Percentiles rank a stretch among this genome's conserved stretches.
Evolutionary conservation across 2,888 invertebrate genomes (phyloP).

Genomic region (Hydroisotoma schaefferi): DNA sequence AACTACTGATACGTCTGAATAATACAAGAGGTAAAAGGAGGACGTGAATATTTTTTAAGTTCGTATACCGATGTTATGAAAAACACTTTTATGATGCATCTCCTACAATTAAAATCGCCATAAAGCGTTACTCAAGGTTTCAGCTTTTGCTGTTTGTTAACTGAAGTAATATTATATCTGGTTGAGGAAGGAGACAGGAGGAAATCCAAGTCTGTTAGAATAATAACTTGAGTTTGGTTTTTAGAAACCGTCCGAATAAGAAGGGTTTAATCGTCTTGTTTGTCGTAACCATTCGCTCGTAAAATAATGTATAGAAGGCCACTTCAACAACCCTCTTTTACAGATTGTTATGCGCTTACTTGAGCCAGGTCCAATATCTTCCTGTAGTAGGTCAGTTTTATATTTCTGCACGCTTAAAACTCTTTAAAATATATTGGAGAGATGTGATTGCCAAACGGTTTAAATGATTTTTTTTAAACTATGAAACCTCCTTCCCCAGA

Average conservation of each 20-base stretch:
- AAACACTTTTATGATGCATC: conserved; percentile 26
- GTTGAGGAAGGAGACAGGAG: too few species aligned
- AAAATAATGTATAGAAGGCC: conserved; percentile 1
- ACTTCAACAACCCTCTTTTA: not conserved
- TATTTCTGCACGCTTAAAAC: too few species aligned
- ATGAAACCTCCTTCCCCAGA: too few species aligned
- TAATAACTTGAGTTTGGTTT: not conserved
- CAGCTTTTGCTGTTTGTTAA: conserved; percentile 15
- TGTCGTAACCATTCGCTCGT: not conserved
- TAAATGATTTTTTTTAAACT: too few species aligned
- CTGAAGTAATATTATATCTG: too few species aligned
- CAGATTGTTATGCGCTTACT: not conserved
- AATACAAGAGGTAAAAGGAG: too few species aligned
- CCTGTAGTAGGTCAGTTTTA: conserved; percentile 5
- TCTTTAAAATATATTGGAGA: too few species aligned
- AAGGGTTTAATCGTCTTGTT: conserved; percentile 4
- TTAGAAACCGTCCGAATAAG: not conserved
- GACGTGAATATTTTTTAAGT: conserved; percentile 24
- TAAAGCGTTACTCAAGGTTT: conserved; percentile 34
- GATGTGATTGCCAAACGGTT: too few species aligned
- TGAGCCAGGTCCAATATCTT: not conserved
- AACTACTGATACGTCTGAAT: too few species aligned
- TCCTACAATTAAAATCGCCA: conserved; percentile 31
- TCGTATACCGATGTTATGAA: conserved; percentile 12
- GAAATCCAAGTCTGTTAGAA: conserved; percentile 1